These are phyloP conservation scores for Eupithecia centaureata DNA, from an alignment of 2,888 invertebrate genomes.

Conservation along the genomic window DNA sequence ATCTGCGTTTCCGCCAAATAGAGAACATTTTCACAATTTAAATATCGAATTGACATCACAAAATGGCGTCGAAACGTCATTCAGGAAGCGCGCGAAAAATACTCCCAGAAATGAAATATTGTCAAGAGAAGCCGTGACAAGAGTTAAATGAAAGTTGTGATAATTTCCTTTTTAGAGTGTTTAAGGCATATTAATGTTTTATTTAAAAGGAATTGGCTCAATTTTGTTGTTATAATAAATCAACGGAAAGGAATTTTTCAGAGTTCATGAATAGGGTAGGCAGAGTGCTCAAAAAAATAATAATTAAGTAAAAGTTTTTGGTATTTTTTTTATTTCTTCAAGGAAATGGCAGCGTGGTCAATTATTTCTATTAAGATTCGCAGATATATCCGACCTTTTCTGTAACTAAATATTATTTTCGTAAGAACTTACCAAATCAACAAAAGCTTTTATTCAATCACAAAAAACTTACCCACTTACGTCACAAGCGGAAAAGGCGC, in stretches of 20 bases:
- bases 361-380: background rate
- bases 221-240: background rate
- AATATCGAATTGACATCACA: constrained; percentile 51
- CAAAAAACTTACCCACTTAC: constrained; percentile 23
- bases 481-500: constrained; percentile 42
- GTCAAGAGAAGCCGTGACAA: constrained; percentile 64
- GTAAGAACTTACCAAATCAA: background rate
- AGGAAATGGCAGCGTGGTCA: background rate
- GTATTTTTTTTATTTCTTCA: background rate
- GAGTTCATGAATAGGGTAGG: background rate
- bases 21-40: constrained; percentile 48
- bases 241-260: background rate
- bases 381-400: background rate
- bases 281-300: background rate
- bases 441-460: background rate
- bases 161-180: constrained; percentile 7
- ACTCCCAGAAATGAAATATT: constrained; percentile 67
- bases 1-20: constrained; percentile 40
- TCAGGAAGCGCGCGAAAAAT: constrained; percentile 52
- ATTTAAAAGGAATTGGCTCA: background rate
- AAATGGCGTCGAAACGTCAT: constrained; percentile 48
- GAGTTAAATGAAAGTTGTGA: constrained; percentile 64
- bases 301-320: too few relatives aligned
- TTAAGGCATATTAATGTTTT: background rate
- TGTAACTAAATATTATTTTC: background rate